Evolutionary conservation across 2,888 invertebrate genomes (phyloP), one percentile per base, ranked within the genome.

Genomic region (Drosophila emarginata): DNA sequence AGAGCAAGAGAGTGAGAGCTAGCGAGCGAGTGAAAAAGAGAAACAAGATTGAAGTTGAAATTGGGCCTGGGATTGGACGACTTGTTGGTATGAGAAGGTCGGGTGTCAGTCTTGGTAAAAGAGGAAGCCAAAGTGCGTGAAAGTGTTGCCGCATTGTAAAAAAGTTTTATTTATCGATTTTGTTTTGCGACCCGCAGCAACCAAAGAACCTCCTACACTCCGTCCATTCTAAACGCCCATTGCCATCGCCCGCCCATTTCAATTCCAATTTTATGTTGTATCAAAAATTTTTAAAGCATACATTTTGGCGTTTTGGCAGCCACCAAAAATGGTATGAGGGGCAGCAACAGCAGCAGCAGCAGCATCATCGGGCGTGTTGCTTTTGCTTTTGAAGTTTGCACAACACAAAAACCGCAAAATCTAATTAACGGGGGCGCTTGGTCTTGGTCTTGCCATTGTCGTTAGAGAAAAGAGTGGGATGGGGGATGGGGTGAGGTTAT

Each of bases 361-460:
- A 40, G 39, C 57, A 57, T 51, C 70, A 64, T 57, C 64, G 54
- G 61, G 64, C 65, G 68, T 64, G 66, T 67, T 73, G 74, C 81
- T 74, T 59, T 78, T 80, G 79, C 84, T 84, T 84, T 85, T 82
- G 85, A 80, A 87, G 85, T 87, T 84, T 84, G 77, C 79, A 80
- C 84, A 85, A 77, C 85, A 83, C 78, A 81, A 83, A 83, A 85
- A 85, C 85, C 85, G 79, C 85, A 85, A 85, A 85, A 85, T 85
- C 87, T 87, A 85, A 85, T 85, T 85, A 85, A 82, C 82, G 85
- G 77, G 45, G 80, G 79, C 69, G 67, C 78, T 82, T 71, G 72
- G 64, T 78, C 75, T 76, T 81, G 70, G 62, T 68, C 66, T 67
- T 66, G 61, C 67, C 60, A 54, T 62, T 64, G 65, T 40, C 36